These are phyloP conservation scores for Oceanites oceanicus DNA, from an alignment of 2,113 vertebrate species.

Conservation along the genomic window DNA sequence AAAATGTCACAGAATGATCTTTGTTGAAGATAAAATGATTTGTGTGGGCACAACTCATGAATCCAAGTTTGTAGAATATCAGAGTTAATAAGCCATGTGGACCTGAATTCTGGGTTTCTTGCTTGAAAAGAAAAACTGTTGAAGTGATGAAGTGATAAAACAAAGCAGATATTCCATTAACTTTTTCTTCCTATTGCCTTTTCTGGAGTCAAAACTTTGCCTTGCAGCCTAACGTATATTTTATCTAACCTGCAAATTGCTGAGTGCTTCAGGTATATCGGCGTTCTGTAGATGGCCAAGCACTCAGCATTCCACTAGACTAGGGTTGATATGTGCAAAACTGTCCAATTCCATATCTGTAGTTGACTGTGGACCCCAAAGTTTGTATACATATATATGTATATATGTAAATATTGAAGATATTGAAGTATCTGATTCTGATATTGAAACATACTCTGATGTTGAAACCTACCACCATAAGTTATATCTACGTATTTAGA, in stretches of 20 bases:
- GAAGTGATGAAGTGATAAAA: neutral
- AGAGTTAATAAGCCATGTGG: neutral
- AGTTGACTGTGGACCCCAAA: neutral
- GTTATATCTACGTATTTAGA: neutral
- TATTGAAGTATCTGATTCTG: neutral
- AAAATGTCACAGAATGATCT: constrained; percentile 9
- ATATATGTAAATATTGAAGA: too few species aligned
- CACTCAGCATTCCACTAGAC: neutral
- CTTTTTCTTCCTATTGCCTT: neutral
- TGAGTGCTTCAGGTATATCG: neutral
- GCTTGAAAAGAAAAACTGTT: neutral
- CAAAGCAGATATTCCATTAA: neutral
- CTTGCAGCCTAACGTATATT: neutral
- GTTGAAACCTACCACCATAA: neutral
- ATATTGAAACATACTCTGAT: neutral
- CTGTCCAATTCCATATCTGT: neutral
- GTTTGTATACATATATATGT: neutral
- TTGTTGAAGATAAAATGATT: constrained; percentile 15
- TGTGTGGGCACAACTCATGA: neutral
- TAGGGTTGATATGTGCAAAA: neutral
- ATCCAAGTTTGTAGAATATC: neutral
- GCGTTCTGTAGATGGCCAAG: neutral
- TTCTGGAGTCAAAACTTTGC: neutral
- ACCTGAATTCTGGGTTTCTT: neutral
- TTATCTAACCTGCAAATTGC: neutral